phyloP scores from a whole-genome alignment of 2,113 vertebrate species.

The Alexandromys fortis region DNA sequence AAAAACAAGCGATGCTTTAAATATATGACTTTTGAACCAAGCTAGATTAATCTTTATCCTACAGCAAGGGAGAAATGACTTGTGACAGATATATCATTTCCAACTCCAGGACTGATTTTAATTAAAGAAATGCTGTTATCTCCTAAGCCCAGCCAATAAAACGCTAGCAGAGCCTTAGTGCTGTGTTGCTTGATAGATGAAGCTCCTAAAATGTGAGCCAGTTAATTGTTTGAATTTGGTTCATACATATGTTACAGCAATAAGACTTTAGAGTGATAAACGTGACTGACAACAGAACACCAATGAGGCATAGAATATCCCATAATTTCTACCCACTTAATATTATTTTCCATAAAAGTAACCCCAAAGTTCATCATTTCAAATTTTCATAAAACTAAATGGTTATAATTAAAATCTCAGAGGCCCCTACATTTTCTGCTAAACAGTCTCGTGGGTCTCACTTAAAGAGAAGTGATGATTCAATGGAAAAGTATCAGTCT shows the following conservation, averaged over 20 bases:
- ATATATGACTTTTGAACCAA: constrained; percentile 47
- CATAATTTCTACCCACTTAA: constrained; percentile 49
- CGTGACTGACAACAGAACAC: constrained; percentile 40
- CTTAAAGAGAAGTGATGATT: neutral
- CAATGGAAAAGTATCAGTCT: neutral
- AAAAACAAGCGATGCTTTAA: constrained; percentile 41
- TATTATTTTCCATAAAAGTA: constrained; percentile 21
- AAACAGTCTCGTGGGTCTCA: neutral
- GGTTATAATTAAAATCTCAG: constrained; percentile 55
- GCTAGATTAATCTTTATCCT: constrained; percentile 16
- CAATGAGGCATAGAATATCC: neutral
- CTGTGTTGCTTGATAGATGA: constrained; percentile 39
- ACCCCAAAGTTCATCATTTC: constrained; percentile 30
- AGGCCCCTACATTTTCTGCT: neutral
- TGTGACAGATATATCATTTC: neutral
- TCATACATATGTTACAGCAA: constrained; percentile 46
- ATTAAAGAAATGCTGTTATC: constrained; percentile 57
- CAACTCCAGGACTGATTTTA: constrained; percentile 45
- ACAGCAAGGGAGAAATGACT: neutral
- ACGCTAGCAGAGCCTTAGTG: neutral
- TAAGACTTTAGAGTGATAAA: constrained; percentile 43
- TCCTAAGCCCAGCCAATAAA: constrained; percentile 33
- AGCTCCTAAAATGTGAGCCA: constrained; percentile 57
- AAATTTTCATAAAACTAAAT: constrained; percentile 49
- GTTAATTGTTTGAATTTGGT: constrained; percentile 56